Conservation (phyloP, 1,140 invertebrate species). For the Aphis gossypii region DNA sequence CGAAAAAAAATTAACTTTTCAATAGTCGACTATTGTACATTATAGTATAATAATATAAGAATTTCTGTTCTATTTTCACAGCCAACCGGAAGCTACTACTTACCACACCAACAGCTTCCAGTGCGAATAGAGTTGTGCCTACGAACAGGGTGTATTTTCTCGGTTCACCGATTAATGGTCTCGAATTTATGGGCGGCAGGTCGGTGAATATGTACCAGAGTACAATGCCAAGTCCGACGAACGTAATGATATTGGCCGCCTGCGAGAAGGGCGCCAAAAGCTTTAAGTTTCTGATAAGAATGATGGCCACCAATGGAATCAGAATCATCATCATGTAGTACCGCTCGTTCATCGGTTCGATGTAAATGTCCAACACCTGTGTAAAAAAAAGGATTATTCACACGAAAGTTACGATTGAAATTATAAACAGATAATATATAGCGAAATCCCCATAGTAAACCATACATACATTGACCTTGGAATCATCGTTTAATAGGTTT, state of each 20-base stretch:
- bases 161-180: slow-evolving; percentile 68
- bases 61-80: neutral
- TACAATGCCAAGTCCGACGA: slow-evolving; percentile 74
- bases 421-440: neutral
- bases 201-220: slow-evolving; percentile 73
- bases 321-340: slow-evolving; percentile 72
- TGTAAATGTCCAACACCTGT: slow-evolving; percentile 66
- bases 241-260: slow-evolving; percentile 78
- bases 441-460: neutral
- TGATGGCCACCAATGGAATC: slow-evolving; percentile 74
- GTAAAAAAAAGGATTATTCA: neutral
- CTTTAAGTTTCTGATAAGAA: slow-evolving; percentile 80
- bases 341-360: slow-evolving; percentile 64
- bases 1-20: neutral
- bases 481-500: neutral
- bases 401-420: no score
- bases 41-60: neutral
- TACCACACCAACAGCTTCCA: slow-evolving; percentile 89
- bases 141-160: slow-evolving; percentile 78
- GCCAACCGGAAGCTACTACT: slow-evolving; percentile 62
- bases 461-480: neutral
- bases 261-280: slow-evolving; percentile 81
- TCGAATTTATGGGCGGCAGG: slow-evolving; percentile 69
- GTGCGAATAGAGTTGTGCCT: slow-evolving; percentile 86
- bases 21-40: neutral